These are phyloP conservation scores for Melanotaenia trifasciata DNA, from an alignment of 2,797 vertebrate genomes.

Conservation along the genomic window DNA sequence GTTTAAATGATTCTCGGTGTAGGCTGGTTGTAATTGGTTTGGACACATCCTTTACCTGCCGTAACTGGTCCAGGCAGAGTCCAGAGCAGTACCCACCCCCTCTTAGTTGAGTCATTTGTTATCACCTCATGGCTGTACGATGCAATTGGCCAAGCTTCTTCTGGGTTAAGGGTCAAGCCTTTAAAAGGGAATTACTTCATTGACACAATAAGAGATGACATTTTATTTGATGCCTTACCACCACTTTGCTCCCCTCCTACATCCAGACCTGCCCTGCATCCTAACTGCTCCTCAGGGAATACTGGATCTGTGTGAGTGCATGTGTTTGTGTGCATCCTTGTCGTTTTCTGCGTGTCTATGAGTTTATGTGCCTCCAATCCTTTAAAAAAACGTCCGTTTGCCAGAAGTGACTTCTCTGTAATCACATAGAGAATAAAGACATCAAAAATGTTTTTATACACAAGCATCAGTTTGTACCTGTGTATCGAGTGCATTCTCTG, in stretches of 20 bases:
- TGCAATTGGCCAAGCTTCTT: slow-evolving; percentile 69
- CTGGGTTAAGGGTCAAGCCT: slow-evolving; percentile 77
- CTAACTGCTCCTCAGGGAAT: slow-evolving; percentile 78
- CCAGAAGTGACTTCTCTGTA: background rate
- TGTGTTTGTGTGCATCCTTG: slow-evolving; percentile 15
- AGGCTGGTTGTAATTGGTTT: slow-evolving; percentile 27
- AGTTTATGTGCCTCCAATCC: background rate
- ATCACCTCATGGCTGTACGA: slow-evolving; percentile 70
- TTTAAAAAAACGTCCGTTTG: background rate
- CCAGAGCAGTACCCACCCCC: background rate
- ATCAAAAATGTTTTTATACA: background rate
- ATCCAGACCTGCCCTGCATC: slow-evolving; percentile 72
- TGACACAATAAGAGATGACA: slow-evolving; percentile 87
- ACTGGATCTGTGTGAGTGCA: slow-evolving; percentile 24
- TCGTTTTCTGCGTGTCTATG: background rate
- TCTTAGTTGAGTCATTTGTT: slow-evolving; percentile 67
- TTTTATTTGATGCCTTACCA: slow-evolving; percentile 84
- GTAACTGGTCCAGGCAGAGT: slow-evolving; percentile 23
- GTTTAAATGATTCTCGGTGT: background rate
- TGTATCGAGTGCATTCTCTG: background rate
- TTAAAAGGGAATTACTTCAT: slow-evolving; percentile 87
- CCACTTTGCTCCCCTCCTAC: slow-evolving; percentile 72
- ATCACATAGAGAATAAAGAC: background rate
- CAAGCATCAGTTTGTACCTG: background rate
- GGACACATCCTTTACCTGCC: slow-evolving; percentile 45